These are phyloP conservation scores for Tragulus kanchil DNA, from an alignment of 2,113 vertebrate species.

Conservation along the genomic window DNA sequence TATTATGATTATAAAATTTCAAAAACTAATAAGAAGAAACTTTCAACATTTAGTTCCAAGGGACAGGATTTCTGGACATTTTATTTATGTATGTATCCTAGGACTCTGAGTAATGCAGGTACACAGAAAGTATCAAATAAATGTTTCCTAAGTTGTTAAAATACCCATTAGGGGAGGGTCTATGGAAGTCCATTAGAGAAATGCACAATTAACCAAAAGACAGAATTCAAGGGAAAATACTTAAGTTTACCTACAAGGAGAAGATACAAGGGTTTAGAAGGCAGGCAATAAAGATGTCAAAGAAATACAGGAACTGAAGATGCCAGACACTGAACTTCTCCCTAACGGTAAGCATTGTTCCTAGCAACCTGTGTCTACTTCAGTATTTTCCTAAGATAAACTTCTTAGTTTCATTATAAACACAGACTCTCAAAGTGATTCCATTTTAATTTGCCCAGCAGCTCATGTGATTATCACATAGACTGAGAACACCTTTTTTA, in stretches of 20 bases:
- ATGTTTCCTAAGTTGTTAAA: not conserved
- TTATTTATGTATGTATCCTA: not conserved
- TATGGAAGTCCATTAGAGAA: not conserved
- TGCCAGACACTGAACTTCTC: not conserved
- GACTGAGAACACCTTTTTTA: not conserved
- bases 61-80: not conserved
- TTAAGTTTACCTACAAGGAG: not conserved
- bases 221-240: not conserved
- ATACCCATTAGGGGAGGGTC: not conserved
- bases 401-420: not conserved
- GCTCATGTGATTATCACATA: not conserved
- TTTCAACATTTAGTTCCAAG: not conserved
- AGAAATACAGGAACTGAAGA: not conserved
- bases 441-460: not conserved
- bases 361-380: not conserved
- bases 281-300: not conserved
- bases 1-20: not conserved
- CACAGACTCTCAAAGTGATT: not conserved
- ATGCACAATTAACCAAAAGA: not conserved
- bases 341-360: not conserved
- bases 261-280: not conserved
- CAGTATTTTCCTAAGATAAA: not conserved
- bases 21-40: conserved; percentile 57
- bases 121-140: not conserved
- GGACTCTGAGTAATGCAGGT: not conserved